These are phyloP conservation scores for Pelvicachromis taeniatus DNA, from an alignment of 2,113 vertebrate genomes.

Conservation along the genomic window DNA sequence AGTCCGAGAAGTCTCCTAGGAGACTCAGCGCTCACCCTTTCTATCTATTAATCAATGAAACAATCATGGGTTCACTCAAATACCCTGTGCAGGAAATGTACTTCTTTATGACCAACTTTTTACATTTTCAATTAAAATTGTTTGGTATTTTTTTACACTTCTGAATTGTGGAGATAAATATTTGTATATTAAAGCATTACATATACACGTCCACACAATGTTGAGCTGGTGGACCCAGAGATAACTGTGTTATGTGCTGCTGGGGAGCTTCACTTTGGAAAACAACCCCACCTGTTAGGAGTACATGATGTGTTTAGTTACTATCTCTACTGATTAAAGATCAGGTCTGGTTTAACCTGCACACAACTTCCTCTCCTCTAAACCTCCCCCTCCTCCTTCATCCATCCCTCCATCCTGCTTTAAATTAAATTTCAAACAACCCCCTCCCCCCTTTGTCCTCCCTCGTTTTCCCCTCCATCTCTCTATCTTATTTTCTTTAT, in stretches of 20 bases:
- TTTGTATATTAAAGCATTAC: not conserved
- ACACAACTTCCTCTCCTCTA: not conserved
- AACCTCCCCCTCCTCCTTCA: not conserved
- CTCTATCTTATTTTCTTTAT: constrained; percentile 56
- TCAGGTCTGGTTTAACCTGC: not conserved
- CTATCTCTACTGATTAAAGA: not conserved
- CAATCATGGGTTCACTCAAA: not conserved
- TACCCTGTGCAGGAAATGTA: not conserved
- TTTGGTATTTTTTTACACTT: not conserved
- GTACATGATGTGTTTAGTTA: not conserved
- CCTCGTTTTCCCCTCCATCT: not conserved
- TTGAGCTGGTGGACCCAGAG: not conserved
- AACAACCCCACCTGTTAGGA: not conserved
- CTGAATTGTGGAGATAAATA: not conserved
- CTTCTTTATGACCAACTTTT: not conserved
- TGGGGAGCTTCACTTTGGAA: not conserved
- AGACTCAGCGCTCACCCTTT: not conserved
- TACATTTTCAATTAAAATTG: not conserved
- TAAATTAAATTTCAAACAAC: constrained; percentile 40
- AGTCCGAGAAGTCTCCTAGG: too few relatives aligned
- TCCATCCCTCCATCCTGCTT: not conserved
- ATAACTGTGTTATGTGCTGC: not conserved
- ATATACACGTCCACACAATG: not conserved
- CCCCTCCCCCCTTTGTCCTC: not conserved
- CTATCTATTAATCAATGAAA: not conserved